These are phyloP conservation scores for Nyctibius bracteatus DNA, from an alignment of 2,113 vertebrate genomes.

Conservation along the genomic window DNA sequence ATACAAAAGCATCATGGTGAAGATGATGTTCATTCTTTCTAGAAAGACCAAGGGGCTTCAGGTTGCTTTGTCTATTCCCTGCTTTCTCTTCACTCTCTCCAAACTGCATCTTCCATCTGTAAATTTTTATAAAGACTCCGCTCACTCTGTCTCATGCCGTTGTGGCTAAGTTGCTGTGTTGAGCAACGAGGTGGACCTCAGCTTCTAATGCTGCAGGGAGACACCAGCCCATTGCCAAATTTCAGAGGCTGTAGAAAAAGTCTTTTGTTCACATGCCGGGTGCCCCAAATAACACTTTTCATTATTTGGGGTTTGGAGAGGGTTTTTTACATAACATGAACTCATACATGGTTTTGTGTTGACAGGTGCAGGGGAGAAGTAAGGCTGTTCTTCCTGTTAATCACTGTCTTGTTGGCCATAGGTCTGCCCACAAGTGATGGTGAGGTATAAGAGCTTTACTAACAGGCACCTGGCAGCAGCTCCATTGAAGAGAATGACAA, in stretches of 20 bases:
- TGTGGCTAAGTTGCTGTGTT: background rate
- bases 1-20: background rate
- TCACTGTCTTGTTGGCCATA: background rate
- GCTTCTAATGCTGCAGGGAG: background rate
- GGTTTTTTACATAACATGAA: background rate
- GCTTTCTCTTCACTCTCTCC: background rate
- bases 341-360: background rate
- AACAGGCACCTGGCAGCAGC: background rate
- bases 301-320: background rate
- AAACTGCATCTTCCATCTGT: background rate
- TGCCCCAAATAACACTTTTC: background rate
- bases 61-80: background rate
- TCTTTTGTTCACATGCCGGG: background rate
- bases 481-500: background rate
- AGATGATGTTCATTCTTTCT: background rate
- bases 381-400: background rate
- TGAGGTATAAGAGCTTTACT: background rate
- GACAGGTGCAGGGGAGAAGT: background rate
- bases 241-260: background rate
- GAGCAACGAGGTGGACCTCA: background rate
- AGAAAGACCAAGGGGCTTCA: background rate
- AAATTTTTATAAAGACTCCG: background rate
- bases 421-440: background rate
- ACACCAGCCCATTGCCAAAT: background rate
- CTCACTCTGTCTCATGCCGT: background rate